Base-by-base conservation (phyloP, 1,140 invertebrate species). In the Campoletis sonorensis region DNA sequence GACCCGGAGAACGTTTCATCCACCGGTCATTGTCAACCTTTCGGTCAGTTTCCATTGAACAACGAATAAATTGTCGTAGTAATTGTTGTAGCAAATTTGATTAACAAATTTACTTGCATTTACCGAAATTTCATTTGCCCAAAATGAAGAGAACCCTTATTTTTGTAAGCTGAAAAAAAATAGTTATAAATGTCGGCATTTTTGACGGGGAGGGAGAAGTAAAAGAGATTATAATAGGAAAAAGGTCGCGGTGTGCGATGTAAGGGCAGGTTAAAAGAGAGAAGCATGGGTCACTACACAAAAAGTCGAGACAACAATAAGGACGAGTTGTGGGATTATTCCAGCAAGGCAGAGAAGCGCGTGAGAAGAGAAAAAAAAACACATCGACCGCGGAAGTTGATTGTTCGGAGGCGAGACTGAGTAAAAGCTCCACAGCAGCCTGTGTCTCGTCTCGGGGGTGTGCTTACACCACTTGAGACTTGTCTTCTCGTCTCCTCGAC, bases 401-500 rank as follows among this genome's bases (percentile, higher is more conserved):
- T 78, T 78, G 76, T 64, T 78, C 27, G 76, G 58, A 45, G 58
- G 76, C 58, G 58, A n/a, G 18, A 21, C 30, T 15, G n/a, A 67
- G 61, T 16, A 26, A 67, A 67, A 78, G 58, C 33, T 33, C 15
- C 67, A n/a, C 49, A 75, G 76, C 58, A 61, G 76, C 58, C n/a
- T 33, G 54, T 40, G 58, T 67, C 76, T 78, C 33, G 76, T 78
- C 76, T 78, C 76, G 61, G 54, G 76, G 61, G 61, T 64, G 58
- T 67, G 45, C 76, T 78, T 64, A 33, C 61, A 37, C 58, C 54
- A 78, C 76, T 78, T 64, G 76, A 78, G 37, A 78, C 58, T 40
- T 58, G 37, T 78, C 76, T 78, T 78, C 76, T 37, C 54, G 33
- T 40, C 58, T 78, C 37, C 58, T 45, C 76, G 61, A 67, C 58